phyloP scores from a whole-genome alignment of 1,140 invertebrate genomes.

The Babylonia areolata region DNA sequence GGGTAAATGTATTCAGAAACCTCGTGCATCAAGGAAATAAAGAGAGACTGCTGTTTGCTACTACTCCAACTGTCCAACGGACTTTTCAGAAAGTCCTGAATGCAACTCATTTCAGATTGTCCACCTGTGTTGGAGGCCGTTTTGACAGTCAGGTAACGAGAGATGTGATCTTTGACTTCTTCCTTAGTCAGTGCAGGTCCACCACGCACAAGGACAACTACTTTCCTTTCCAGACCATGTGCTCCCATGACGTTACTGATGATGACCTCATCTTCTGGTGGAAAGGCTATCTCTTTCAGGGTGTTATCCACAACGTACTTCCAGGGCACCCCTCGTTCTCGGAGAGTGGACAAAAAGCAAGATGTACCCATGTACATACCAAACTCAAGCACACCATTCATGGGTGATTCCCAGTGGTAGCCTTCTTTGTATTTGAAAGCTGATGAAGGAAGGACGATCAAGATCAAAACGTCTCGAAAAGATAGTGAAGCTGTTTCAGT shows the following conservation, averaged over 20 bases:
- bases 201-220: not conserved
- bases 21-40: not conserved
- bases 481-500: not conserved
- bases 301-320: not conserved
- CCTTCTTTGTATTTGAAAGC: not conserved
- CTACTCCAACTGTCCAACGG: not conserved
- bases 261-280: not conserved
- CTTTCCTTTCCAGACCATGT: slow-evolving; percentile 20
- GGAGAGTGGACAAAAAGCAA: not conserved
- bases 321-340: not conserved
- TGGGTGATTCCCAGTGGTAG: not conserved
- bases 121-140: not conserved
- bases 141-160: not conserved
- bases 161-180: not conserved
- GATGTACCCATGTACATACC: not conserved
- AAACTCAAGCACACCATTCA: not conserved
- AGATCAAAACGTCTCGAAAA: slow-evolving; percentile 4
- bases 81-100: not conserved
- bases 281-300: slow-evolving; percentile 4
- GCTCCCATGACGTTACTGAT: not conserved
- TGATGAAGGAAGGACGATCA: not conserved
- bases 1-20: not conserved
- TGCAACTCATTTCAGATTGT: not conserved
- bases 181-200: not conserved
- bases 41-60: not conserved